Evolutionary conservation across 2,888 invertebrate genomes (phyloP).

Genomic region (Ophraella communa): DNA sequence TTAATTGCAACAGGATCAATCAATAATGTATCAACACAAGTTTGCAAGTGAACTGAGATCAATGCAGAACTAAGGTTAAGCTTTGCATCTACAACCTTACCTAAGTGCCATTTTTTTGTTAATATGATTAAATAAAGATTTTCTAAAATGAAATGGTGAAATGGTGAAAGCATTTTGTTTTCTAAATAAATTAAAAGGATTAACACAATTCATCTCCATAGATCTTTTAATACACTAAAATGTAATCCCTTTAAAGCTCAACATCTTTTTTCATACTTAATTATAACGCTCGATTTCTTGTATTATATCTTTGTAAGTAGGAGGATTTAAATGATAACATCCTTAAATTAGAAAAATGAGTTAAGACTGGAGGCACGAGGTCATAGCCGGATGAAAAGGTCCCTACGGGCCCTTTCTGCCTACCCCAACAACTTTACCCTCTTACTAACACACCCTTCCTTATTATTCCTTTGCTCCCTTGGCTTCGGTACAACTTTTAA

Average conservation of each 20-base stretch:
- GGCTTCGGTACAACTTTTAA: constrained; percentile 9
- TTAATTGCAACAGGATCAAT: too few species aligned
- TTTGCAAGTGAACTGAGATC: too few species aligned
- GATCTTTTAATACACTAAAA: not conserved
- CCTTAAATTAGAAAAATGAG: constrained; percentile 10
- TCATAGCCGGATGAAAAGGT: constrained; percentile 13
- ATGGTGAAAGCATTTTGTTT: too few species aligned
- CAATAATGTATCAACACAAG: too few species aligned
- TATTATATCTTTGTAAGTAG: not conserved
- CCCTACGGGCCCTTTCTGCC: constrained; percentile 12
- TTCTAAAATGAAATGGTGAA: too few species aligned
- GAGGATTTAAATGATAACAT: not conserved
- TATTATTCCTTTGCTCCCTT: constrained; percentile 8
- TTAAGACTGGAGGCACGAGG: constrained; percentile 12
- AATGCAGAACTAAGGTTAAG: too few species aligned
- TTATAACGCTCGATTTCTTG: not conserved
- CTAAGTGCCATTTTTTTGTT: too few species aligned
- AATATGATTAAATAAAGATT: too few species aligned
- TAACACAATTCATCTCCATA: too few species aligned
- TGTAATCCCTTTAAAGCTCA: not conserved
- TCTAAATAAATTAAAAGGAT: too few species aligned
- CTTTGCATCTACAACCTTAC: too few species aligned
- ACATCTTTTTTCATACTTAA: not conserved
- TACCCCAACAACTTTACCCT: constrained; percentile 23
- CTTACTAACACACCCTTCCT: constrained; percentile 8